phyloP scores from a whole-genome alignment of 2,888 invertebrate species.

The Aspidiotus rigidus region DNA sequence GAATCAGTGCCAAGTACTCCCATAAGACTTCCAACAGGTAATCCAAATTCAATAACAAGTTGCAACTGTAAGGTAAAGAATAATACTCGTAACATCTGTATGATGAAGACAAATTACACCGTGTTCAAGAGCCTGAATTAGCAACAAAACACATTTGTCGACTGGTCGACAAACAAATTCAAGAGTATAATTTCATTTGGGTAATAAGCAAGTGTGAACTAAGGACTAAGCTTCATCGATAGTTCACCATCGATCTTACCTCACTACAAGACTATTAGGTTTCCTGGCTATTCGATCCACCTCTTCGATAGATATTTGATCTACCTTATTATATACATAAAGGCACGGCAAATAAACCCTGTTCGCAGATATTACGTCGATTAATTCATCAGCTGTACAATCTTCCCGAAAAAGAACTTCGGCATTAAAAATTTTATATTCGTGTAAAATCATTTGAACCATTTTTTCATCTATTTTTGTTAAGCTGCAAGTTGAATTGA shows the following conservation, averaged over 20 bases:
- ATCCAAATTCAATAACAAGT: constrained; percentile 97
- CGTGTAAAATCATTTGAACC: constrained; percentile 95
- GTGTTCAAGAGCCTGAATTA: neutral
- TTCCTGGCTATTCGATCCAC: constrained; percentile 86
- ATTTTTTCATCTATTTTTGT: constrained; percentile 92
- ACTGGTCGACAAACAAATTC: neutral
- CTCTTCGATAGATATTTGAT: constrained; percentile 98
- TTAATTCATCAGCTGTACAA: constrained; percentile 88
- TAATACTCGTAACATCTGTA: no score
- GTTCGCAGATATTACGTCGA: constrained; percentile 95
- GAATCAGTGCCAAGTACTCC: constrained; percentile 85
- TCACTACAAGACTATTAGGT: constrained; percentile 82
- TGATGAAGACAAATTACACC: no score
- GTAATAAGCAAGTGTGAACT: neutral
- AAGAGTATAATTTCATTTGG: neutral
- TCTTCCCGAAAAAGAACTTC: constrained; percentile 91
- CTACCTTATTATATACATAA: constrained; percentile 99
- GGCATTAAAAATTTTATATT: constrained; percentile 95
- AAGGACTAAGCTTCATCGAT: neutral
- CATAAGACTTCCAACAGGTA: constrained; percentile 83
- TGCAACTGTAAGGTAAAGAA: constrained; percentile 63
- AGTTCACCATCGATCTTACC: constrained; percentile 48
- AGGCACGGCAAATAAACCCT: constrained; percentile 92
- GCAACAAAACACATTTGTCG: neutral
- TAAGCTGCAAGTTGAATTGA: constrained; percentile 89